Base-by-base conservation (phyloP, 2,797 vertebrate genomes). In the Leptoclinus maculatus region DNA sequence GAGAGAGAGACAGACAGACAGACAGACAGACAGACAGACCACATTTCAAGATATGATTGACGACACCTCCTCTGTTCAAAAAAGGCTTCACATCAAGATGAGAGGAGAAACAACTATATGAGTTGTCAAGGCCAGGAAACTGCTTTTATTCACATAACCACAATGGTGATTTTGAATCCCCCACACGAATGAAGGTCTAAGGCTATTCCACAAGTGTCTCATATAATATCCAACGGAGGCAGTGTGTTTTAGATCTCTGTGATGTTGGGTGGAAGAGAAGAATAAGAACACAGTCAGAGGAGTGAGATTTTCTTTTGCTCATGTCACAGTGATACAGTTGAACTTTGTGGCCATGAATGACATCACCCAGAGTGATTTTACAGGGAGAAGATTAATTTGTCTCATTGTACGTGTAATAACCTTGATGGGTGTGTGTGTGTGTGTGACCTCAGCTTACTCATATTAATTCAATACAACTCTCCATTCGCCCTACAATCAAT, bases 111-210 rank as follows among this genome's bases (percentile, higher is more conserved):
- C 62, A 79, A 73, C 86, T 75, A 63, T 58, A 78, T 88, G 80
- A 85, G 84, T n/a, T 80, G 87, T 86, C 74, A 84, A 78, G 63
- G 74, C 56, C 82, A 85, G 84, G 87, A 91, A 86, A 51, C 36
- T 47, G 65, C 79, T 80, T 71, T 80, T 78, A 89, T n/a, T 89
- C 83, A 87, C 49, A 57, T 41, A 79, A 78, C 87, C 87, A 86
- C 82, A 87, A 68, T 63, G 65, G 68, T 23, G 34, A 83, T 54
- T 82, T 53, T 68, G 66, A 72, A 70, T 78, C 45, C n/a, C 21
- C 62, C 72, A 67, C 78, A 76, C 72, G 62, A 87, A 68, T 66
- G 59, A 66, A 67, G 27, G 53, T 74, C 79, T 79, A 13, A 79
- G 41, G 38, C 47, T 51, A 13, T 34, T 64, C 5, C n/a, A 17